Evolutionary conservation across 2,888 invertebrate species (phyloP), one percentile per base, ranked within the genome.

Genomic region (Drosophila histrio): DNA sequence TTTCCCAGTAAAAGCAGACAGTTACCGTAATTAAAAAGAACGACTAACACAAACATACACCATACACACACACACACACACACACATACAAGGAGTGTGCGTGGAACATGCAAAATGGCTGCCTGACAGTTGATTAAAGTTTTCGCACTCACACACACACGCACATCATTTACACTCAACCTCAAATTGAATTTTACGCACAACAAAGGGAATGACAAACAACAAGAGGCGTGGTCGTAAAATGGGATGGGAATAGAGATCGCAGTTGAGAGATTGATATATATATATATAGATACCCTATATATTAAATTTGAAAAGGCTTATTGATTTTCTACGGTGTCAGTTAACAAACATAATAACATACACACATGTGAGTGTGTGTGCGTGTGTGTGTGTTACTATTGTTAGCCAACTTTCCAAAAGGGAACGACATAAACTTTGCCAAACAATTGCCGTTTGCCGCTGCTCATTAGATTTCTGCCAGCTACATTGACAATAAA

Each of bases 131-230:
- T 34, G 49, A 34, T 9, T 41, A 64, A 82, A 63, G 61, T 75
- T 85, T 72, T 59, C 44, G 44, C 57, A 34, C 36, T 69, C 59
- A 44, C 56, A 36, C 47, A 32, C 38, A 5, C 53, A 53, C 28
- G 21, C 36, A 21, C 30, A 47, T 59, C 54, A 67, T 76, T 53
- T 63, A 34, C 61, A 72, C 43, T 49, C 52, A 65, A 63, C 64
- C 79, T 60, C 64, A 87, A 81, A 85, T 83, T 87, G 54, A 85
- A 82, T 83, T 87, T 76, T 52, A 58, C 72, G 39, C 60, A 67
- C 61, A 66, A 77, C 74, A 80, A 77, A 83, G 65, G 77, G 61
- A 61, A 50, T 59, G 68, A 60, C 77, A 74, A 47, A 34, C 50
- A 28, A n/a, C n/a, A 38, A 32, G 17, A 11, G 41, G 28, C 26